These are phyloP conservation scores for Melolontha melolontha DNA, from an alignment of 2,888 invertebrate genomes.

Conservation along the genomic window DNA sequence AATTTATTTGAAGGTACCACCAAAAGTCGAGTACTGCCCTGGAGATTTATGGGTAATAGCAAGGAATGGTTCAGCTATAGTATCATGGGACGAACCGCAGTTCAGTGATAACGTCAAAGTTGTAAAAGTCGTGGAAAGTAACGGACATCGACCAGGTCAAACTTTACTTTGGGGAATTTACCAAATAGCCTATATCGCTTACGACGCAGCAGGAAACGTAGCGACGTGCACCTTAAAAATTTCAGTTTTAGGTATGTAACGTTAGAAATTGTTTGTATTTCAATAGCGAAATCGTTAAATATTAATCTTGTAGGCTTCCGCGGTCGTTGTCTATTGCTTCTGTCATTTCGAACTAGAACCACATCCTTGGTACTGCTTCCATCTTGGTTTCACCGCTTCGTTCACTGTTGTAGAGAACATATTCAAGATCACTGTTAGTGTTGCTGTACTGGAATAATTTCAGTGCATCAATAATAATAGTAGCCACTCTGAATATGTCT, in stretches of 20 bases:
- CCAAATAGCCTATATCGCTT: constrained; percentile 93
- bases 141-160: constrained; percentile 88
- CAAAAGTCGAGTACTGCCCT: constrained; percentile 90
- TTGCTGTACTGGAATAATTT: too few species aligned
- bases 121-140: constrained; percentile 82
- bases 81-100: constrained; percentile 92
- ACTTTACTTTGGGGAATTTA: constrained; percentile 92
- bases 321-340: too few species aligned
- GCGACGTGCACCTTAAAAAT: constrained; percentile 93
- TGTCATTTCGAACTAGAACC: too few species aligned
- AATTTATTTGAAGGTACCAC: constrained; percentile 73
- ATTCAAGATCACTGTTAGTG: too few species aligned
- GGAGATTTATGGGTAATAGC: constrained; percentile 95
- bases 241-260: constrained; percentile 83
- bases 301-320: too few species aligned
- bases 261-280: neutral
- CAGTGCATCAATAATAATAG: too few species aligned
- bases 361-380: too few species aligned
- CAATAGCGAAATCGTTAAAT: too few species aligned
- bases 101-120: constrained; percentile 92
- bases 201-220: constrained; percentile 91
- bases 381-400: too few species aligned
- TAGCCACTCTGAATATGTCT: too few species aligned
- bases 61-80: constrained; percentile 89
- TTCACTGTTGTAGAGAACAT: too few species aligned